Conservation (phyloP, 2,113 vertebrate species). For the Oryzias celebensis region DNA sequence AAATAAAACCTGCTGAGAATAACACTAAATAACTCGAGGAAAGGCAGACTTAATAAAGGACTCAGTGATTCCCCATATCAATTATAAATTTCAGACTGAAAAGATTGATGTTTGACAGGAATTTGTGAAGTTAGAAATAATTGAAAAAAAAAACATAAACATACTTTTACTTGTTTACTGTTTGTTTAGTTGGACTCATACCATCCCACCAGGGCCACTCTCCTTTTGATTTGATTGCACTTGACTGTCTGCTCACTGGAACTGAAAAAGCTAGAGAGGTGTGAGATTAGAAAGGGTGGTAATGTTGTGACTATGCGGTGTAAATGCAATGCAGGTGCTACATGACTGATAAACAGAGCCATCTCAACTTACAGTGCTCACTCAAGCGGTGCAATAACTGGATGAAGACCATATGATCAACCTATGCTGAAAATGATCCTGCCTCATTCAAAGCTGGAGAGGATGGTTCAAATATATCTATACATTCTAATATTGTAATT, state of each 20-base stretch:
- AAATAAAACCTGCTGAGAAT: background rate
- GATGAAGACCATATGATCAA: slow-evolving; percentile 66
- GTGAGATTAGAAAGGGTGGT: slow-evolving; percentile 1
- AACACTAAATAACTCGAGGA: slow-evolving; percentile 2
- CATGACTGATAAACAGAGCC: slow-evolving; percentile 59
- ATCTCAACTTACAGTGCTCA: slow-evolving; percentile 54
- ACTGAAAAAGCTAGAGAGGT: slow-evolving; percentile 15
- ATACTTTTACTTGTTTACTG: background rate
- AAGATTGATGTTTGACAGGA: slow-evolving; percentile 46
- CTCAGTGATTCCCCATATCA: slow-evolving; percentile 43
- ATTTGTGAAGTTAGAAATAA: slow-evolving; percentile 20
- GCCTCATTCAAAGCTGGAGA: slow-evolving; percentile 43
- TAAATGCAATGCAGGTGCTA: slow-evolving; percentile 48
- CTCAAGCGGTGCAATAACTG: slow-evolving; percentile 48
- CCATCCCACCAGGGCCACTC: slow-evolving; percentile 7
- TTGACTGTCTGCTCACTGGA: slow-evolving; percentile 28
- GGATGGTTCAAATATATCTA: slow-evolving; percentile 32
- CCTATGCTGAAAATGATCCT: slow-evolving; percentile 59
- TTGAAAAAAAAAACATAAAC: background rate
- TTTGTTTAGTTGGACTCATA: slow-evolving; percentile 7
- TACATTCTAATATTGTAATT: too few relatives aligned
- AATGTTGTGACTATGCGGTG: slow-evolving; percentile 3
- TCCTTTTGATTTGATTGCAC: slow-evolving; percentile 24
- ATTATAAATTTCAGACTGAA: slow-evolving; percentile 33
- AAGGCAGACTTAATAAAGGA: slow-evolving; percentile 18